phyloP scores from a whole-genome alignment of 2,797 vertebrate species.

The Emydoidea blandingii region DNA sequence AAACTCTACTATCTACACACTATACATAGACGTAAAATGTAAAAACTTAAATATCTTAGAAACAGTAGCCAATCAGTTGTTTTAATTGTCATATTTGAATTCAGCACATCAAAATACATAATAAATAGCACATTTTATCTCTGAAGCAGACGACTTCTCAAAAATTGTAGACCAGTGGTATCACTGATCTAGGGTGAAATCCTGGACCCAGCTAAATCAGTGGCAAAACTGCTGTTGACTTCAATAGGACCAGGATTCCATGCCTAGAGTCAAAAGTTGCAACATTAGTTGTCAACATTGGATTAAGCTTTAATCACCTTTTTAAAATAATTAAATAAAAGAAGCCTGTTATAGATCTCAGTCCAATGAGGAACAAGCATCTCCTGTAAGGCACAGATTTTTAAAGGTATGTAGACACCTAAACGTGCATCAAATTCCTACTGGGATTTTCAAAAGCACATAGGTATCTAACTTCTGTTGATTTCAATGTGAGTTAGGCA shows the following conservation, averaged over 20 bases:
- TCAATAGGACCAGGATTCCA: neutral
- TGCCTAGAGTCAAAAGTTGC: neutral
- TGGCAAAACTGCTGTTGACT: neutral
- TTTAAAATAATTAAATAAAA: neutral
- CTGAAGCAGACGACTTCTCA: no score
- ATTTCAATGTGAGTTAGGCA: neutral
- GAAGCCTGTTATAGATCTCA: neutral
- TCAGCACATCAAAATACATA: no score
- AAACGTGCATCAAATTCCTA: neutral
- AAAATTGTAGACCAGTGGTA: neutral
- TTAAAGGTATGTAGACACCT: neutral
- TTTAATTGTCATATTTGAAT: no score
- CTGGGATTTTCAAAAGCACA: neutral
- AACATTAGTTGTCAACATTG: neutral
- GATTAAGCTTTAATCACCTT: neutral
- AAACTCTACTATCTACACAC: no score
- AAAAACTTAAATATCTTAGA: no score
- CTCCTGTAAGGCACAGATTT: neutral
- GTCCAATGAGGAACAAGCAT: neutral
- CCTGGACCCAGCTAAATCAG: neutral
- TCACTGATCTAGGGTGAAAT: neutral
- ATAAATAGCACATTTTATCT: no score
- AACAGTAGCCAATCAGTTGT: no score
- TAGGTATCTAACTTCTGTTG: neutral
- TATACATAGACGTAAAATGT: no score